phyloP scores from a whole-genome alignment of 2,797 vertebrate species.

The Pseudochirops cupreus region DNA sequence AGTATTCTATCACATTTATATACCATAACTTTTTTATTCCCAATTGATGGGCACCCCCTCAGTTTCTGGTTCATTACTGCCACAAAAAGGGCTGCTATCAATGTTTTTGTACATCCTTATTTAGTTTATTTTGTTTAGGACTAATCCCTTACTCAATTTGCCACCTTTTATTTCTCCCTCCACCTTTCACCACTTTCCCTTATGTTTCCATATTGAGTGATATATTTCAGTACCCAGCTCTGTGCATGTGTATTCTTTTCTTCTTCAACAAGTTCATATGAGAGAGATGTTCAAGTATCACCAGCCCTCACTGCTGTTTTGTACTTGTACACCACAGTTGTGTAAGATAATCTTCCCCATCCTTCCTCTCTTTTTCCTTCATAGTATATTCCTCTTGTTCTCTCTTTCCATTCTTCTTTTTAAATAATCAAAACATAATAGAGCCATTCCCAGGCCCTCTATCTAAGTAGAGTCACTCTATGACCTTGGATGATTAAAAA shows the following conservation, averaged over 20 bases:
- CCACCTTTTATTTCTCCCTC: background rate
- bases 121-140: background rate
- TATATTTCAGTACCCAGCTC: background rate
- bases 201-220: background rate
- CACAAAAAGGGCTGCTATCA: background rate
- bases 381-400: background rate
- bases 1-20: background rate
- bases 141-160: background rate
- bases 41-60: background rate
- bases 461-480: background rate
- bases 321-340: background rate
- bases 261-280: background rate
- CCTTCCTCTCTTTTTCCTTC: background rate
- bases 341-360: background rate
- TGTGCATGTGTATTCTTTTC: background rate
- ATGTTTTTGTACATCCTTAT: background rate
- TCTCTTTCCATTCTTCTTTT: background rate
- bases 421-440: background rate
- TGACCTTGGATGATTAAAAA: background rate
- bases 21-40: background rate
- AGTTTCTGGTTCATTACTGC: background rate
- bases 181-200: background rate
- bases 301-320: background rate
- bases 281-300: background rate
- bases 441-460: background rate